phyloP scores from a whole-genome alignment of 2,888 invertebrate species.

The Thera obeliscata region DNA sequence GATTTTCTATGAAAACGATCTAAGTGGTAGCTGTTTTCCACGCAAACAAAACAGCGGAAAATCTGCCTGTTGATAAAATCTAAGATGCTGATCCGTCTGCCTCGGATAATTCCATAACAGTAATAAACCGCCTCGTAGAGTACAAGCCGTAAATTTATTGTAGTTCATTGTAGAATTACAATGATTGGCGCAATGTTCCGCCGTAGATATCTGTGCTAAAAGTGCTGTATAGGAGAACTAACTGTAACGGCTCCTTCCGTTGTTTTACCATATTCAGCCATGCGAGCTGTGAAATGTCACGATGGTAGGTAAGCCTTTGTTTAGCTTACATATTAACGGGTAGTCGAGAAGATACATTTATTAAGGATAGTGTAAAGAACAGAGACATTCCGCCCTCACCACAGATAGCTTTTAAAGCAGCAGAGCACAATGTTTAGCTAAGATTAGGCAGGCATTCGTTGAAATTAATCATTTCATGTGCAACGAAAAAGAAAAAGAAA shows the following conservation, averaged over 20 bases:
- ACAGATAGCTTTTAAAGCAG: too few relatives aligned
- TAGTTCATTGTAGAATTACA: slow-evolving; percentile 48
- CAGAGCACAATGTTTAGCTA: too few relatives aligned
- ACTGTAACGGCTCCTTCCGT: slow-evolving; percentile 65
- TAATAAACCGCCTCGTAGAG: slow-evolving; percentile 42
- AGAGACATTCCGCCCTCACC: too few relatives aligned
- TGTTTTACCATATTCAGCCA: slow-evolving; percentile 53
- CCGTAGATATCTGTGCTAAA: slow-evolving; percentile 64
- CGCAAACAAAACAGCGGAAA: slow-evolving; percentile 20
- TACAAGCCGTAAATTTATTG: slow-evolving; percentile 42
- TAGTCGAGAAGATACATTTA: neutral
- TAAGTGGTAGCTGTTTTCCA: slow-evolving; percentile 10
- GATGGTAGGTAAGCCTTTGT: slow-evolving; percentile 21
- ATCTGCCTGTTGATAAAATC: slow-evolving; percentile 24
- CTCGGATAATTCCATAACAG: slow-evolving; percentile 26
- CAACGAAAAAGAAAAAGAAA: too few relatives aligned
- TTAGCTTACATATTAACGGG: slow-evolving; percentile 18
- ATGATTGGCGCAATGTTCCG: slow-evolving; percentile 66
- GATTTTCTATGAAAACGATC: neutral
- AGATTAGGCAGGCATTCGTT: too few relatives aligned
- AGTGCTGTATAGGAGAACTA: slow-evolving; percentile 64
- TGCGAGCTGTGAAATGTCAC: slow-evolving; percentile 41
- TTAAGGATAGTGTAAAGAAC: neutral
- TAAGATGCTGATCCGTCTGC: slow-evolving; percentile 21
- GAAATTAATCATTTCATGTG: too few relatives aligned